Evolutionary conservation across 2,888 invertebrate genomes (phyloP).

Genomic region (Epistrophe eligans): DNA sequence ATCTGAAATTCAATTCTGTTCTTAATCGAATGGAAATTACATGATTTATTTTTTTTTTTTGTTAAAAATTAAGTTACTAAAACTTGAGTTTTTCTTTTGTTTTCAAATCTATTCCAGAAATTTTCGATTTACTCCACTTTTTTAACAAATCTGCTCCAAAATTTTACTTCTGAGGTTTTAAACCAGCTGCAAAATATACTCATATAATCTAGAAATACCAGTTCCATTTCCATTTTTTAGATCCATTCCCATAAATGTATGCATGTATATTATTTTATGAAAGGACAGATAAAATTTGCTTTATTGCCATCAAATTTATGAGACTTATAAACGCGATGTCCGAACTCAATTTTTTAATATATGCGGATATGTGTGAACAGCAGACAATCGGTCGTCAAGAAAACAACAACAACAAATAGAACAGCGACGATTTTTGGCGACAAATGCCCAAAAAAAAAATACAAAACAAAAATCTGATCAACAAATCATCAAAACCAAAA

Average conservation of each 20-base stretch:
- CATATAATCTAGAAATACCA: not conserved
- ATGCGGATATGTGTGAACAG: slow-evolving; percentile 56
- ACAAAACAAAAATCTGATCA: not conserved
- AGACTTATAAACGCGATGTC: slow-evolving; percentile 56
- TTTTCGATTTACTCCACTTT: too few relatives aligned
- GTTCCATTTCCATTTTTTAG: not conserved
- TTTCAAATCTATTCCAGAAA: too few relatives aligned
- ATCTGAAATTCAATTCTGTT: too few relatives aligned
- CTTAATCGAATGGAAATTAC: too few relatives aligned
- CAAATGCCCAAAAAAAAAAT: slow-evolving; percentile 25
- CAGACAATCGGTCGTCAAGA: slow-evolving; percentile 67
- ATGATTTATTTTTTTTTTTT: too few relatives aligned
- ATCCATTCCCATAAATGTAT: too few relatives aligned
- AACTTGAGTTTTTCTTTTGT: too few relatives aligned
- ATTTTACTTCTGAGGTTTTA: too few relatives aligned
- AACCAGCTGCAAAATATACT: not conserved
- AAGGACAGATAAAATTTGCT: slow-evolving; percentile 34
- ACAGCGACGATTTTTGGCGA: slow-evolving; percentile 32
- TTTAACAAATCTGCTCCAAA: too few relatives aligned
- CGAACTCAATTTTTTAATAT: slow-evolving; percentile 60
- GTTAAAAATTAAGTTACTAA: too few relatives aligned
- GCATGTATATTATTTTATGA: slow-evolving; percentile 1
- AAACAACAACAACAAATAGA: slow-evolving; percentile 12
- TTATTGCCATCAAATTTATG: slow-evolving; percentile 63
- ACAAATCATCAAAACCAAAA: slow-evolving; percentile 28